Conservation (phyloP, 2,888 invertebrate genomes). For the Allygus modestus region DNA sequence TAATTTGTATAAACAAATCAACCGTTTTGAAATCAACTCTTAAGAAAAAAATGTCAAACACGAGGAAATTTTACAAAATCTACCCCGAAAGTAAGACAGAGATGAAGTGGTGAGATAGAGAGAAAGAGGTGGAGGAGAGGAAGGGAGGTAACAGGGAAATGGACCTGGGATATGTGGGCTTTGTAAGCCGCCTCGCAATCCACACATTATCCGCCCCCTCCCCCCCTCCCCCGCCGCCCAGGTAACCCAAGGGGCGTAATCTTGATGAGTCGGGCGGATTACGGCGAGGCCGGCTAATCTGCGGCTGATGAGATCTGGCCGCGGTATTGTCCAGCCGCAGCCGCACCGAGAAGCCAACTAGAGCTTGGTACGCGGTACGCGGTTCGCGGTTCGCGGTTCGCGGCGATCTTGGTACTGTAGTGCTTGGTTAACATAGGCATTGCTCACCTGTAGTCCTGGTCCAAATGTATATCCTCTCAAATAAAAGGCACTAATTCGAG, state of each 20-base stretch:
- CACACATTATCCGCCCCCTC: conserved; percentile 31
- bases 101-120: background rate
- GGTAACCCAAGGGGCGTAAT: conserved; percentile 34
- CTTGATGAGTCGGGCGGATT: conserved; percentile 52
- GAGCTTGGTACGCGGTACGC: background rate
- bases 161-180: background rate
- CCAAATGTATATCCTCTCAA: no score
- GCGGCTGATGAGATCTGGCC: conserved; percentile 28
- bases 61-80: no score
- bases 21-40: no score
- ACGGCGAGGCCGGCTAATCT: conserved; percentile 23
- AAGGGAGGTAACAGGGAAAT: background rate
- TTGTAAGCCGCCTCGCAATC: conserved; percentile 39
- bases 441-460: no score
- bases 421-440: no score
- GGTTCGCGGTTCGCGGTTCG: background rate
- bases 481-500: no score
- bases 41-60: no score
- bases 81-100: background rate
- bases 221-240: no score
- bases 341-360: background rate
- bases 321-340: conserved; percentile 5
- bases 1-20: no score
- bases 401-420: no score
- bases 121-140: background rate